Conservation (phyloP, 2,888 invertebrate genomes). For the Aproaerema taeniolella region DNA sequence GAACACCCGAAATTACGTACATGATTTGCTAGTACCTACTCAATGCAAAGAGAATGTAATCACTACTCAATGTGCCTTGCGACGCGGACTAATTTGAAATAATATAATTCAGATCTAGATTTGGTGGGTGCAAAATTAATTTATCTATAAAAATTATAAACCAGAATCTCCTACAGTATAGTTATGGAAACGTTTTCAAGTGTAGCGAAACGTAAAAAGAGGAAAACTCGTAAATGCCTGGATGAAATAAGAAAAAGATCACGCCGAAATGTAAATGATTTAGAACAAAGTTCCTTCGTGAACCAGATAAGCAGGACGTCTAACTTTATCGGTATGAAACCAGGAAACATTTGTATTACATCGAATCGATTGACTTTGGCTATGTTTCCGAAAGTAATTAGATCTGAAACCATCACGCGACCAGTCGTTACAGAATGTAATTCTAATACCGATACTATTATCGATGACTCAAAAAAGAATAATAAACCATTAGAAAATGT, state of each 20-base stretch:
- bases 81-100: too few relatives aligned
- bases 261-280: constrained; percentile 21
- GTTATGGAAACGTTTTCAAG: constrained; percentile 35
- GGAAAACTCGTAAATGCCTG: constrained; percentile 52
- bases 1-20: too few relatives aligned
- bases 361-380: constrained; percentile 48
- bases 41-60: too few relatives aligned
- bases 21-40: too few relatives aligned
- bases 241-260: constrained; percentile 54
- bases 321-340: constrained; percentile 8
- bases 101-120: too few relatives aligned
- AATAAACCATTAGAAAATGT: too few relatives aligned
- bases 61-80: too few relatives aligned
- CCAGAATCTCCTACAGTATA: too few relatives aligned
- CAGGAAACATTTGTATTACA: constrained; percentile 36
- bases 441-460: too few relatives aligned
- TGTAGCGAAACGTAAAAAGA: constrained; percentile 45
- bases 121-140: too few relatives aligned
- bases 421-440: constrained; percentile 31
- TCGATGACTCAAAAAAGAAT: too few relatives aligned
- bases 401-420: constrained; percentile 58
- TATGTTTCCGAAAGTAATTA: constrained; percentile 50
- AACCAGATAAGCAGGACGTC: neutral
- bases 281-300: constrained; percentile 4
- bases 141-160: too few relatives aligned